Evolutionary conservation across 1,140 invertebrate genomes (phyloP).

Genomic region (Pogonognathellus flavescens): DNA sequence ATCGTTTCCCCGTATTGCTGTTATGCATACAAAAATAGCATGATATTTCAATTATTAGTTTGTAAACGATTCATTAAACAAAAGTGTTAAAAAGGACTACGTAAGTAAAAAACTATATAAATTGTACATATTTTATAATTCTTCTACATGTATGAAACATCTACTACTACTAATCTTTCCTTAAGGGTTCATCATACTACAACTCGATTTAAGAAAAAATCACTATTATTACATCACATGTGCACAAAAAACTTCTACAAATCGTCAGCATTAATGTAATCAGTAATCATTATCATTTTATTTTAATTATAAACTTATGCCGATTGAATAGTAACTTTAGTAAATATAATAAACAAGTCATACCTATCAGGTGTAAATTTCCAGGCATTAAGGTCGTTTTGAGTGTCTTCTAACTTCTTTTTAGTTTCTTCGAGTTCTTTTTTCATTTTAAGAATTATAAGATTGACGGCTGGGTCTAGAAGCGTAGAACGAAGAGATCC

Average conservation of each 20-base stretch:
- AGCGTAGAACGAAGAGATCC: constrained; percentile 84
- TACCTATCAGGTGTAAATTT: constrained; percentile 95
- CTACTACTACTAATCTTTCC: no score
- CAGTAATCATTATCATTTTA: no score
- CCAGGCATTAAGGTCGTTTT: constrained; percentile 98
- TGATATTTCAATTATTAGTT: background rate
- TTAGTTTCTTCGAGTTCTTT: constrained; percentile 91
- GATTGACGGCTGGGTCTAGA: constrained; percentile 95
- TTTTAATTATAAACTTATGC: no score
- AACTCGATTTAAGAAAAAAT: no score
- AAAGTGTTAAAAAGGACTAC: no score
- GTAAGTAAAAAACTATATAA: background rate
- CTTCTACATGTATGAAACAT: no score
- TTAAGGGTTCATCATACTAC: no score
- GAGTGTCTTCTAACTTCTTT: constrained; percentile 94
- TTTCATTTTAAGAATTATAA: constrained; percentile 90
- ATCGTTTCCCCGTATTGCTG: constrained; percentile 93
- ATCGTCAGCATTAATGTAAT: no score
- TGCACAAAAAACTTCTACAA: no score
- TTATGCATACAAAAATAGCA: constrained; percentile 66
- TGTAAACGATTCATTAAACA: background rate
- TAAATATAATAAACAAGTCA: background rate
- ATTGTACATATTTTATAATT: no score
- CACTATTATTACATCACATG: no score
- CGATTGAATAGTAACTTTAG: no score